Evolutionary conservation across 2,888 invertebrate genomes (phyloP).

Genomic region (Empis stercorea): DNA sequence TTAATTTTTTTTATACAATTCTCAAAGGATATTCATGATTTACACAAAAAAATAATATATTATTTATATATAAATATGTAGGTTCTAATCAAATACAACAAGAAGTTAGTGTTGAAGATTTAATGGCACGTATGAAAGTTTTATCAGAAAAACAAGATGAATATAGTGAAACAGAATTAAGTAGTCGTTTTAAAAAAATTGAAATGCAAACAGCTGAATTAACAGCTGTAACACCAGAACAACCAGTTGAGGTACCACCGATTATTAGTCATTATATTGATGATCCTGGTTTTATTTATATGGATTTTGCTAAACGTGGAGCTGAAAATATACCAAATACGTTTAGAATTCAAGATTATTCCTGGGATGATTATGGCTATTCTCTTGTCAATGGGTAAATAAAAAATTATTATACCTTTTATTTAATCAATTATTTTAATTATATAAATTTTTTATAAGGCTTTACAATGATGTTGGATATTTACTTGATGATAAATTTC

Average conservation of each 20-base stretch:
- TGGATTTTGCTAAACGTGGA: conserved; percentile 64
- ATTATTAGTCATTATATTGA: conserved; percentile 59
- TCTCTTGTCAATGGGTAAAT: conserved; percentile 66
- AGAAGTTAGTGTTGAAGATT: conserved; percentile 57
- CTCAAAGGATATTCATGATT: too few relatives aligned
- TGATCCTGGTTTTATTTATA: conserved; percentile 61
- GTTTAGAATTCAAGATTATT: conserved; percentile 65
- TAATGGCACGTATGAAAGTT: conserved; percentile 71
- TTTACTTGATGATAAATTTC: conserved; percentile 73
- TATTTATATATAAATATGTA: too few relatives aligned
- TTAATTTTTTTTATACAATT: too few relatives aligned
- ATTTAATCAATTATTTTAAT: not conserved
- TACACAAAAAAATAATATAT: too few relatives aligned
- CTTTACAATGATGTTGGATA: conserved; percentile 71
- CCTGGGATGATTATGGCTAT: conserved; percentile 83
- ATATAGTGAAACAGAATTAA: conserved; percentile 39
- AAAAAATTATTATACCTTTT: conserved; percentile 6
- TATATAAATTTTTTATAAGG: conserved; percentile 27
- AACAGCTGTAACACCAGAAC: conserved; percentile 44
- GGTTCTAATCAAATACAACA: conserved; percentile 35
- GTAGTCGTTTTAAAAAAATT: conserved; percentile 34
- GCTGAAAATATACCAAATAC: conserved; percentile 44
- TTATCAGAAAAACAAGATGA: conserved; percentile 59
- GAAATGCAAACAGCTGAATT: conserved; percentile 47
- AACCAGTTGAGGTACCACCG: conserved; percentile 46